A percentile compares a stretch with the other conserved stretches of the same genome.
phyloP scores from a whole-genome alignment of 2,888 invertebrate species.

The Buathra laborator region DNA sequence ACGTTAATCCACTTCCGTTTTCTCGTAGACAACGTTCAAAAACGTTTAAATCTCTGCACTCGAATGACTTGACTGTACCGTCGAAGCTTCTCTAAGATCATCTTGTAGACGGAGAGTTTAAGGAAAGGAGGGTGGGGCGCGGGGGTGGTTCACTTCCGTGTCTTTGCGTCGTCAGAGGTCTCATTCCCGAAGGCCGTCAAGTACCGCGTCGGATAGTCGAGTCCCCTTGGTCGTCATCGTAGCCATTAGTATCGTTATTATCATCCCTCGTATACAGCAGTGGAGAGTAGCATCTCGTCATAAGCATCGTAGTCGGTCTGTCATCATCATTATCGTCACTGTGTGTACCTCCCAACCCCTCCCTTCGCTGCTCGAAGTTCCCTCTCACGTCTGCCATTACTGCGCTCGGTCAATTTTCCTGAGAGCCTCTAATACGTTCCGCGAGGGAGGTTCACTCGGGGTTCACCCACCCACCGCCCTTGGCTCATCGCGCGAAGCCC shows the following conservation, averaged over 20 bases:
- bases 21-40: background rate
- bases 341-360: constrained; percentile 58
- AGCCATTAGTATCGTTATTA: constrained; percentile 63
- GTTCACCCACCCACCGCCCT: constrained; percentile 1
- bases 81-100: background rate
- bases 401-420: constrained; percentile 80
- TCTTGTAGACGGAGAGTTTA: background rate
- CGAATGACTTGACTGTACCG: constrained; percentile 6
- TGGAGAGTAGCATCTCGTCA: constrained; percentile 47
- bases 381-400: constrained; percentile 70
- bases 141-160: background rate
- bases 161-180: constrained; percentile 33
- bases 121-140: background rate
- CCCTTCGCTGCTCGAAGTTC: background rate
- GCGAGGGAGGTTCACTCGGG: constrained; percentile 27
- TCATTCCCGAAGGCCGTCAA: constrained; percentile 30
- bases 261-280: constrained; percentile 53
- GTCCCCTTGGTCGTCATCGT: constrained; percentile 50
- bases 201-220: constrained; percentile 26
- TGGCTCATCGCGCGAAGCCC: background rate
- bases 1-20: background rate
- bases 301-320: constrained; percentile 70
- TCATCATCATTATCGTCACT: constrained; percentile 79
- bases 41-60: background rate
- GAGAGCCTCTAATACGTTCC: constrained; percentile 73